These are phyloP conservation scores for Bettongia penicillata DNA, from an alignment of 2,113 vertebrate species.

Conservation along the genomic window DNA sequence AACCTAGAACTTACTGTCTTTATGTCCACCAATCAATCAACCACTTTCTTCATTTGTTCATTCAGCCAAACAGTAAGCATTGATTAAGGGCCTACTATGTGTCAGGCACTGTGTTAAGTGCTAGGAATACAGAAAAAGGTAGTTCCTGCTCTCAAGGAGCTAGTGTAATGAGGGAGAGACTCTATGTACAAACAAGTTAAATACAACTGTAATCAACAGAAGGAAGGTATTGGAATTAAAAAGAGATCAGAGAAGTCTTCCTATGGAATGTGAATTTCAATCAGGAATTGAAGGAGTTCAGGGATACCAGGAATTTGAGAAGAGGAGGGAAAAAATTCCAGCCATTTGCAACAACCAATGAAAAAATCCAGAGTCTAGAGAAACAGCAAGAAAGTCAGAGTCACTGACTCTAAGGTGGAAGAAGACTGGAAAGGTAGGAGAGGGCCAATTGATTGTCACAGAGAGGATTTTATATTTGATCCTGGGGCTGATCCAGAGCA, in stretches of 20 bases:
- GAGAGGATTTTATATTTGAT: not conserved
- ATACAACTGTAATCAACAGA: not conserved
- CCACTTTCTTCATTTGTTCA: no score
- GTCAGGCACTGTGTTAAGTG: no score
- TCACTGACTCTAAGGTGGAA: not conserved
- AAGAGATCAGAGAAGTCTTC: not conserved
- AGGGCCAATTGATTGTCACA: not conserved
- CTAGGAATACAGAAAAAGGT: not conserved
- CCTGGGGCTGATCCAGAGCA: not conserved
- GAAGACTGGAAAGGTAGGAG: not conserved
- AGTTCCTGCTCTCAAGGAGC: not conserved
- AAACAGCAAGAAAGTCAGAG: not conserved
- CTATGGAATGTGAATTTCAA: not conserved
- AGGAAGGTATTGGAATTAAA: not conserved
- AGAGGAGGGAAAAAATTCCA: not conserved
- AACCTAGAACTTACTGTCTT: no score
- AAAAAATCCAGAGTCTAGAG: not conserved
- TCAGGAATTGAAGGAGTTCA: not conserved
- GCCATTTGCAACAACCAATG: not conserved
- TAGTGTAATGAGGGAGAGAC: not conserved
- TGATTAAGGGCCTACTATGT: no score
- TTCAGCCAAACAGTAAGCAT: no score
- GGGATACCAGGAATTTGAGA: not conserved
- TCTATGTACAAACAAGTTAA: not conserved
- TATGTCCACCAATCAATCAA: no score